Evolutionary conservation across 2,888 invertebrate genomes (phyloP).

Genomic region (Yponomeuta cagnagella): DNA sequence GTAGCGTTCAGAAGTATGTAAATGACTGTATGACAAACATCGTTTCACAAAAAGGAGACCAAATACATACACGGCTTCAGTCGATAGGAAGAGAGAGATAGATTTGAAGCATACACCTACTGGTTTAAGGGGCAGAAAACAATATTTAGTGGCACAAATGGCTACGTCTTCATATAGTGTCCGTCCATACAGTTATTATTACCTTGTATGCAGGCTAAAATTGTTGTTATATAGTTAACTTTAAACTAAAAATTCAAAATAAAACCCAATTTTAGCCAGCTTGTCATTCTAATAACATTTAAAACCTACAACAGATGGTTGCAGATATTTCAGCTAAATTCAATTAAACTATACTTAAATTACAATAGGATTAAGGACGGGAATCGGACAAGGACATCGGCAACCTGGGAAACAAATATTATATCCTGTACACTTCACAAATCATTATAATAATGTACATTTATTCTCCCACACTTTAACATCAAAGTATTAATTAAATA

Average conservation of each 20-base stretch:
- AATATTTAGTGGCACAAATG: not conserved
- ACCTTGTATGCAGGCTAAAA: not conserved
- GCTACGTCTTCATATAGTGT: not conserved
- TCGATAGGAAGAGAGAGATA: constrained; percentile 7
- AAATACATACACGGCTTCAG: constrained; percentile 3
- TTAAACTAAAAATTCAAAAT: not conserved
- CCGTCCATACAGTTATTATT: not conserved
- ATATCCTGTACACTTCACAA: constrained; percentile 32
- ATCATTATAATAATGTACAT: not conserved
- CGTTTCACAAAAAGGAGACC: constrained; percentile 6
- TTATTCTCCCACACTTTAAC: not conserved
- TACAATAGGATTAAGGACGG: constrained; percentile 24
- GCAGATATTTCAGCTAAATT: not conserved
- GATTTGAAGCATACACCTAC: not conserved
- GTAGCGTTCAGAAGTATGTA: not conserved
- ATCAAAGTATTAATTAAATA: not conserved
- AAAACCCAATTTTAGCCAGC: not conserved
- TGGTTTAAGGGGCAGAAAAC: not conserved
- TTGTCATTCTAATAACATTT: not conserved
- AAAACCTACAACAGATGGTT: not conserved
- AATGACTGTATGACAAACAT: constrained; percentile 4
- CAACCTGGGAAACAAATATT: constrained; percentile 51
- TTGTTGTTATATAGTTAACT: not conserved
- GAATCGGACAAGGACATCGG: constrained; percentile 36
- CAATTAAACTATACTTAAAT: not conserved